A percentile compares a stretch with the other conserved stretches of the same genome.
phyloP scores from a whole-genome alignment of 2,888 invertebrate genomes.

The Blera fallax region DNA sequence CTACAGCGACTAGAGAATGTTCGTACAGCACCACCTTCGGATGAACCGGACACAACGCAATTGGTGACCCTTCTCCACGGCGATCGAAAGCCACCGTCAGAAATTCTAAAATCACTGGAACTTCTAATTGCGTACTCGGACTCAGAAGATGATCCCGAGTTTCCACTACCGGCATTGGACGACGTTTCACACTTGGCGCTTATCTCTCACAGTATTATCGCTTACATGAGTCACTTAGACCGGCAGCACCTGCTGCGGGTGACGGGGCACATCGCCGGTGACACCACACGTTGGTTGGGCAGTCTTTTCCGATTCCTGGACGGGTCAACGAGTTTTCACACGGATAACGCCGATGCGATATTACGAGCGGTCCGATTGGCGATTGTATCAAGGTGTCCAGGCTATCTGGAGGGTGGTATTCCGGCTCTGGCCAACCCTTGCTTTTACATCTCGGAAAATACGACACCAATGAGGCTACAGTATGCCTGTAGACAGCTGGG shows the following conservation, averaged over 20 bases:
- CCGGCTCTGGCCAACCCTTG: constrained; percentile 92
- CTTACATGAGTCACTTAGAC: constrained; percentile 92
- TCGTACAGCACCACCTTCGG: constrained; percentile 75
- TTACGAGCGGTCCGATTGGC: constrained; percentile 84
- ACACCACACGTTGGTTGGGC: constrained; percentile 93
- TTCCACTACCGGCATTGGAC: constrained; percentile 85
- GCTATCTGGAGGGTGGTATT: constrained; percentile 84
- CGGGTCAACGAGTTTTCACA: constrained; percentile 92
- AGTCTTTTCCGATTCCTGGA: constrained; percentile 93
- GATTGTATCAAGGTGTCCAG: constrained; percentile 81
- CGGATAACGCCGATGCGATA: constrained; percentile 93
- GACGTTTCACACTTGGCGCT: constrained; percentile 86
- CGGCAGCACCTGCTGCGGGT: constrained; percentile 90
- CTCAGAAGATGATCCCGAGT: constrained; percentile 84
- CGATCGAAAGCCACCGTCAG: constrained; percentile 83
- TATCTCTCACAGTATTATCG: constrained; percentile 93
- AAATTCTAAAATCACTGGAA: constrained; percentile 84
- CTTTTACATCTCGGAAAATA: constrained; percentile 91
- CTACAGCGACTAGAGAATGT: constrained; percentile 87
- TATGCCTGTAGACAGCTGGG: constrained; percentile 92
- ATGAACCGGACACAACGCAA: constrained; percentile 51
- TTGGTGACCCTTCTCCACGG: constrained; percentile 81
- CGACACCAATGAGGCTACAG: constrained; percentile 89
- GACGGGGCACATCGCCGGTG: constrained; percentile 90
- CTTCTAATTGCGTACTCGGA: constrained; percentile 86